Evolutionary conservation across 92 coral and sea anemone genomes (phyloP).

Genomic region (Actinernus sp.): DNA sequence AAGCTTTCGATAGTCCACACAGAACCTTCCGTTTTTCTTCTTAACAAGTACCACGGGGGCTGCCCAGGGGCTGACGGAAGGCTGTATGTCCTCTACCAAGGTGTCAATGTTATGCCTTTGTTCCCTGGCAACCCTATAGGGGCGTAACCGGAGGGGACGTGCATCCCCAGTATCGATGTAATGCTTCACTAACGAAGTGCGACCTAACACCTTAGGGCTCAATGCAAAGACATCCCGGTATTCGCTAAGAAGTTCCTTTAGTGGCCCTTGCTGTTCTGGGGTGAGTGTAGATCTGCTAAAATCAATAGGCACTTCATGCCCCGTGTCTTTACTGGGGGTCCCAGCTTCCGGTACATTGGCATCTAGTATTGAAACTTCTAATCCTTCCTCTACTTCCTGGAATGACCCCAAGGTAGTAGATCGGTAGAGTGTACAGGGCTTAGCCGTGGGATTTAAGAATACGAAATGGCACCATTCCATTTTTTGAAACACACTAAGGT

Average conservation of each 20-base stretch:
- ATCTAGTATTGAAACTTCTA: too few species aligned
- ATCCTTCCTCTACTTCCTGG: too few species aligned
- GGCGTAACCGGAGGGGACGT: slow-evolving; percentile 40
- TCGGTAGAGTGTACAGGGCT: neutral
- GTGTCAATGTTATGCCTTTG: slow-evolving; percentile 27
- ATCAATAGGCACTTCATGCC: too few species aligned
- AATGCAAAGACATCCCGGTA: slow-evolving; percentile 41
- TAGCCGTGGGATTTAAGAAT: neutral
- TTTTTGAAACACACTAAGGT: neutral
- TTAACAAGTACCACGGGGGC: slow-evolving; percentile 53
- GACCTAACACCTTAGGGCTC: slow-evolving; percentile 29
- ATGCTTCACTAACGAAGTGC: slow-evolving; percentile 32
- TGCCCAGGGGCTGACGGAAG: slow-evolving; percentile 54
- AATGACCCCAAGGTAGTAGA: neutral
- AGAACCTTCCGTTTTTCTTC: slow-evolving; percentile 56
- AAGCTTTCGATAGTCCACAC: slow-evolving; percentile 52
- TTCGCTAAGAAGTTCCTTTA: slow-evolving; percentile 8
- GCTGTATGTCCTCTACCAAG: slow-evolving; percentile 33
- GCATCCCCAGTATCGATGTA: slow-evolving; percentile 30
- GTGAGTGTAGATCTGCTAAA: slow-evolving; percentile 1
- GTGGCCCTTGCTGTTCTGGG: slow-evolving; percentile 1
- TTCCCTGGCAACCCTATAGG: slow-evolving; percentile 42
- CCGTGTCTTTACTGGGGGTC: too few species aligned
- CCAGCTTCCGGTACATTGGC: too few species aligned
- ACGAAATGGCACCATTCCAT: too few species aligned